Evolutionary conservation across 2,888 invertebrate genomes (phyloP), one percentile per base, ranked within the genome.

Genomic region (Eudemis profundana): DNA sequence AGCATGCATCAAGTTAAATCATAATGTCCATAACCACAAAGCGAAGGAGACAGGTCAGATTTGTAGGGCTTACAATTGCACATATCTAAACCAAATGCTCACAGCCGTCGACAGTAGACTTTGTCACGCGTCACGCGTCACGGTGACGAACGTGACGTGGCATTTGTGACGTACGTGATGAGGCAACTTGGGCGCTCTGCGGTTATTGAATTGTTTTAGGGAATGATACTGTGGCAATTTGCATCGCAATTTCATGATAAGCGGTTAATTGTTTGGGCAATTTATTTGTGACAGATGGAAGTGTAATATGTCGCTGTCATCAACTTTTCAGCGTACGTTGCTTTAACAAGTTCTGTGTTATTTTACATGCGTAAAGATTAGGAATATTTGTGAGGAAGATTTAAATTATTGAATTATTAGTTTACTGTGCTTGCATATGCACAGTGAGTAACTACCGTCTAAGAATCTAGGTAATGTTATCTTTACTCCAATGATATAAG

Each of bases 131-230:
- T 57, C 63, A 46, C 36, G 21, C 15, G 56, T 49, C 47, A 57
- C 62, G 54, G n/a, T 36, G 50, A 17, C 49, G 49, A 47, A 63
- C 63, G 63, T 64, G 57, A 64, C 63, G 57, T 15, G 21, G 63
- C 63, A 64, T 44, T 57, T 64, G 57, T 54, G 54, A 40, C 42
- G 49, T n/a, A 36, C 61, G 61, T 61, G 56, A 64, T 57, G 44
- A 23, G 27, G 44, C 54, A 19, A 33, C 36, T 17, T n/a, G 21
- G 36, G 4, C 47, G 51, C 44, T 51, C 44, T 21, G 50, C 33
- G 33, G 63, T 64, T 64, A 57, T 64, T 64, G 57, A 57, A 64
- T 64, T 64, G 63, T 64, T 64, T 64, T 57, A 57, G 63, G 57
- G 50, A 29, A 56, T 57, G 57, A 64, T 64, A 57, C 63, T n/a